Base-by-base conservation (phyloP, 2,113 vertebrate genomes). In the Phalacrocorax aristotelis region DNA sequence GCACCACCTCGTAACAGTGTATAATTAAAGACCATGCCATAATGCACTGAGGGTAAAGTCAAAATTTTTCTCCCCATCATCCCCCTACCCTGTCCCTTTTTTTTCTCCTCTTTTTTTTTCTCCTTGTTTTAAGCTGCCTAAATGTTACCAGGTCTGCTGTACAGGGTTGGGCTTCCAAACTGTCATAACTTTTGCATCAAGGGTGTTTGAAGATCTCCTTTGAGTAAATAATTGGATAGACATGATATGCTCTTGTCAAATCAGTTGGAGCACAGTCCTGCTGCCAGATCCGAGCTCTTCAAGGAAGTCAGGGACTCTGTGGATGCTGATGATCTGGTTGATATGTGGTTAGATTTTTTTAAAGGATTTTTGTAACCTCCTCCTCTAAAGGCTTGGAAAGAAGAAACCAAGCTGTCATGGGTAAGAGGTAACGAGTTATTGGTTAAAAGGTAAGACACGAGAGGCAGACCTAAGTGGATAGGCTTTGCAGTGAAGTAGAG, bases 341-440 rank as follows among this genome's bases (percentile, higher is more conserved):
- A n/a, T 3, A 3, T 0, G 2, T 2, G 34, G 66, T 0, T 72
- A 40, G 13, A 9, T 44, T 13, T 48, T 64, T 57, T 15, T 15
- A 62, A 64, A 68, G 68, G 22, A 17, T 69, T 44, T 77, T 66
- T 58, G 58, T 38, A 25, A 29, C 2, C 2, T 34, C 38, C 51
- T 58, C 15, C 42, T 78, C 55, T 36, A 60, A 75, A 60, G 48
- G 51, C 61, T 84, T 68, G 55, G 62, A 22, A 51, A 58, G 34
- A 69, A 44, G 57, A 29, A 65, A 36, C 13, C 13, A 62, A 32
- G 25, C 32, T 40, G 11, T 34, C 2, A 2, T 2, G 58, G 74
- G 16, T 36, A 4, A 34, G 70, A 88, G 62, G 54, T 10, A 7
- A 9, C 3, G 61, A 44, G 46, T 26, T 72, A 2, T 8, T 68